Evolutionary conservation across 1,140 invertebrate species (phyloP).

Genomic region (Ceratoteleas bidentatus): DNA sequence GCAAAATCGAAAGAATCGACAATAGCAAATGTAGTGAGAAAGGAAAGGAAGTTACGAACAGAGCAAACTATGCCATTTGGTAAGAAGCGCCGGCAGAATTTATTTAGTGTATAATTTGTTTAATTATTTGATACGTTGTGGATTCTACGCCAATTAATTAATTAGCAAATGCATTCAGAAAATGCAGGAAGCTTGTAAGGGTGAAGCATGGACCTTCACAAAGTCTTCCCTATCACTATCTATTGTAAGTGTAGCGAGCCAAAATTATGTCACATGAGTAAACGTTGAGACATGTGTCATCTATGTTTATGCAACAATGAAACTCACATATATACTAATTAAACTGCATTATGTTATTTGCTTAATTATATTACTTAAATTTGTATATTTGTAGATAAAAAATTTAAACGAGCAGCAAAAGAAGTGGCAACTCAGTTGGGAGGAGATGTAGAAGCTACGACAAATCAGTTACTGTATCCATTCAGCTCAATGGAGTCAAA

Average conservation of each 20-base stretch:
- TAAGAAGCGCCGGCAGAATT: no score
- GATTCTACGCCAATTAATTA: no score
- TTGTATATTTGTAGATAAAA: no score
- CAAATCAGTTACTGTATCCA: no score
- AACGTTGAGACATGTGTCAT: background rate
- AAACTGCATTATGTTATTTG: background rate
- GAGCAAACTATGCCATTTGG: slow-evolving; percentile 14
- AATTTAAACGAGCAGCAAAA: no score
- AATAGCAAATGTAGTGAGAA: background rate
- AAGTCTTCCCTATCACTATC: background rate
- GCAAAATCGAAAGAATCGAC: slow-evolving; percentile 6
- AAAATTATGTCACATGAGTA: background rate
- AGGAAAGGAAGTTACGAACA: background rate
- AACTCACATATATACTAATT: background rate
- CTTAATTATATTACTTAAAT: no score
- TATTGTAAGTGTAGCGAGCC: background rate
- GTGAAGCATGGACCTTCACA: background rate
- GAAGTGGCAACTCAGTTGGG: no score
- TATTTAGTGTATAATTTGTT: no score
- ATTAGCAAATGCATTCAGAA: background rate
- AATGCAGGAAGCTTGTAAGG: background rate
- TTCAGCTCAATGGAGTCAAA: no score
- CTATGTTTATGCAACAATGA: background rate
- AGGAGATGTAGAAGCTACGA: no score
- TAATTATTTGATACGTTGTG: no score